Percentiles rank a stretch among this genome's conserved stretches.
These are phyloP conservation scores for Prostheceraeus crozeri DNA, from an alignment of 2,888 invertebrate species.

Conservation along the genomic window DNA sequence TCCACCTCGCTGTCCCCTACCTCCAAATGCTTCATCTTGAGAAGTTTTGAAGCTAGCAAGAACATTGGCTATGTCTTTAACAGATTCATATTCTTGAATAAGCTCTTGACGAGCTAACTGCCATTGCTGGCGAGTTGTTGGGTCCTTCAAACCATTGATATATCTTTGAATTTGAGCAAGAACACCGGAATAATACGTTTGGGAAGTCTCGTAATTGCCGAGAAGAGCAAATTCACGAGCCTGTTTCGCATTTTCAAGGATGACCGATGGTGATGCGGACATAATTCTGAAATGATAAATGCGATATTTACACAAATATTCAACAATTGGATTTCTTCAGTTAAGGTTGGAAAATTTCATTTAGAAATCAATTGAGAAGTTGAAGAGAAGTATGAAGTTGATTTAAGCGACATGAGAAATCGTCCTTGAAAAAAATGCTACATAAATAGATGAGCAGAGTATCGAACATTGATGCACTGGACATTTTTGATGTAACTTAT, in stretches of 20 bases:
- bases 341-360: too few relatives aligned
- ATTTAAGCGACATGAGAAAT: too few relatives aligned
- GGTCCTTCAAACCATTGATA: slow-evolving; percentile 58
- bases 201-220: slow-evolving; percentile 87
- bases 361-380: too few relatives aligned
- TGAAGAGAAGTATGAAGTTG: too few relatives aligned
- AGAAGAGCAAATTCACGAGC: slow-evolving; percentile 87
- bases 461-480: too few relatives aligned
- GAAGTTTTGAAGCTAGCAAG: slow-evolving; percentile 66
- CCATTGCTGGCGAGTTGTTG: slow-evolving; percentile 66
- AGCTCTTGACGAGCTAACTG: slow-evolving; percentile 80
- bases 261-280: too few relatives aligned
- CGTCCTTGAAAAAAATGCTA: too few relatives aligned
- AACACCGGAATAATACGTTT: slow-evolving; percentile 84
- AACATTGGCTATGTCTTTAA: slow-evolving; percentile 72
- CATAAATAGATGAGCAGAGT: too few relatives aligned
- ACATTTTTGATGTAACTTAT: too few relatives aligned
- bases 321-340: too few relatives aligned
- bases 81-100: slow-evolving; percentile 77
- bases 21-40: slow-evolving; percentile 38
- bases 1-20: slow-evolving; percentile 41
- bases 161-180: slow-evolving; percentile 81
- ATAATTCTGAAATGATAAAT: too few relatives aligned
- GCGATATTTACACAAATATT: too few relatives aligned
- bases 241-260: slow-evolving; percentile 69